Evolutionary conservation across 1,140 invertebrate genomes (phyloP), one percentile per base, ranked within the genome.

Genomic region (Bombus affinis): DNA sequence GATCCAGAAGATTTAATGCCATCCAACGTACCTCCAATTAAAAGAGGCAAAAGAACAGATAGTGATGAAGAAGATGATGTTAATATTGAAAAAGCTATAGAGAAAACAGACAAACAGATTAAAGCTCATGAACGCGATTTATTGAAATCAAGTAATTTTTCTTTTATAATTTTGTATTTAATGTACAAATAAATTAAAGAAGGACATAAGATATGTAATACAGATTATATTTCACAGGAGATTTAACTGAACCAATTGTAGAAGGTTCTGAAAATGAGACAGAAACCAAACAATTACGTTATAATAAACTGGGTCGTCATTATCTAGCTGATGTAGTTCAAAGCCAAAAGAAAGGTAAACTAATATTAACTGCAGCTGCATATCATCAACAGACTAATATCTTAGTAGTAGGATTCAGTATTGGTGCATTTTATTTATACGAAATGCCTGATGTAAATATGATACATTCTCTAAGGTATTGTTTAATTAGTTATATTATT

Each of bases 361-460:
- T 96, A 0, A 93, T 95, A 71, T 92, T 99, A 6, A 98, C 98
- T 1, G 96, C 97, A 71, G 97, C 97, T 22, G 97, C 97, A 57
- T 99, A 98, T 94, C 98, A 99, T 94, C 96, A 96, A 89, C 94
- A 96, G 13, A 97, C 96, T 22, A 97, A 97, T 93, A 96, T 99
- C 79, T 95, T 99, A 65, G 94, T 94, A 42, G 94, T 88, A 93
- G 98, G 97, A 15, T 98, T 98, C 91, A 97, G 96, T 47, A 97
- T 96, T 93, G 98, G 98, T 15, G 95, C 96, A 28, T 99, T 99
- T 95, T 97, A 98, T 92, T 95, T 99, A 1, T 98, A 99, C 91
- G 98, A 99, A 94, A 96, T 99, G 95, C 98, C 99, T 12, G 98
- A 98, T 65, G 98, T 98, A 39, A 99, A 97, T 93, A 95, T 99